phyloP scores from a whole-genome alignment of 2,888 invertebrate genomes.

The Rhingia campestris region DNA sequence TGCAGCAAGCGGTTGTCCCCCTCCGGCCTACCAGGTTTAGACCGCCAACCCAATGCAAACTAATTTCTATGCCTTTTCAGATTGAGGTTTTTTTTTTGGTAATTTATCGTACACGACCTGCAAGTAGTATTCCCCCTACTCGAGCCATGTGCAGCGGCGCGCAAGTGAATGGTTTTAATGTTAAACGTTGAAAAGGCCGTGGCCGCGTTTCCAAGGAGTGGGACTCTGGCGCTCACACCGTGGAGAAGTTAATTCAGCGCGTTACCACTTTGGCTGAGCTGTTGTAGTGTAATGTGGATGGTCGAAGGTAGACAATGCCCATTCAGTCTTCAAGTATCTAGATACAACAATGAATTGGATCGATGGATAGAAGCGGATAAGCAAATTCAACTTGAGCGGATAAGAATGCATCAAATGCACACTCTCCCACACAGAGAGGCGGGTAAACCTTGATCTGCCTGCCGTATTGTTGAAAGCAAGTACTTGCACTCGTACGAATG shows the following conservation, averaged over 20 bases:
- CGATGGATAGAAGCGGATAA: constrained; percentile 21
- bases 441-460: constrained; percentile 56
- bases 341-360: constrained; percentile 56
- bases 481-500: constrained; percentile 3
- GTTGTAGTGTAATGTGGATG: constrained; percentile 36
- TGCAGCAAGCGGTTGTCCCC: not conserved
- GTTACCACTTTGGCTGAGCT: constrained; percentile 25
- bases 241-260: constrained; percentile 4
- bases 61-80: constrained; percentile 54
- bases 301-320: constrained; percentile 49
- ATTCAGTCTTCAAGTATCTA: constrained; percentile 46
- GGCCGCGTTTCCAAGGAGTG: constrained; percentile 72
- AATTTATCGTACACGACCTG: constrained; percentile 62
- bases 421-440: constrained; percentile 54
- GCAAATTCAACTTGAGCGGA: constrained; percentile 29
- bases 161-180: constrained; percentile 68
- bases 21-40: constrained; percentile 12
- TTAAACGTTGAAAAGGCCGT: constrained; percentile 62
- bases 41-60: constrained; percentile 59
- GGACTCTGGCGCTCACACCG: constrained; percentile 47
- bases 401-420: constrained; percentile 47
- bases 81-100: constrained; percentile 32
- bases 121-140: constrained; percentile 17
- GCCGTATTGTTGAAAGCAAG: constrained; percentile 9
- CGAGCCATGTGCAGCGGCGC: constrained; percentile 10